Base-by-base conservation (phyloP, 2,888 invertebrate species). In the Drosophila fulvimacula region DNA sequence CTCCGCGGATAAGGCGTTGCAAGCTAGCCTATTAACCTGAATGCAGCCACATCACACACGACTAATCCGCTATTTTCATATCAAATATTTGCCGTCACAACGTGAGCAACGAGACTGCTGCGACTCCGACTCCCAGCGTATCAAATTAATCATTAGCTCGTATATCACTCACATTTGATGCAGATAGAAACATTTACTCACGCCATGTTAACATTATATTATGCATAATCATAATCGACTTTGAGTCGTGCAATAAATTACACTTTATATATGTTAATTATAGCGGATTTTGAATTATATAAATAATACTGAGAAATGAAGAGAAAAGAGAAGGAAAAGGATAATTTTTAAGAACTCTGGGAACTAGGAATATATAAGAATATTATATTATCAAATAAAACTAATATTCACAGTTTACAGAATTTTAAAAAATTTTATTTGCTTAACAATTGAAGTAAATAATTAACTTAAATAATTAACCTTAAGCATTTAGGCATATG, bases 21-120 rank as follows among this genome's bases (percentile, higher is more conserved):
- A 3, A 36, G 34, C 39, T 58, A 76, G 70, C 76, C 76, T 63
- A 76, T 76, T 76, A 76, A 76, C 80, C 80, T 61, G 76, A 69
- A 62, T 79, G 61, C 53, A 56, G 53, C 30, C 59, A 34, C 42
- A 44, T 42, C 51, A 34, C 24, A 53, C 39, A 24, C 58, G 60
- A 67, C 56, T 59, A 59, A 39, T 13, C 69, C 69, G 52, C 66
- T 65, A 68, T 52, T 65, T 51, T 51, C 53, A 70, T 52, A 69
- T 38, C 30, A 49, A 44, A 56, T 42, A 63, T 46, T 60, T 27
- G 32, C 44, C 46, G 49, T 42, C 56, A 60, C 36, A 60, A 36
- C 72, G n/a, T 17, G 46, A 21, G 60, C 41, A 48, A 39, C 34
- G 19, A 15, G 34, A 36, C 34, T 19, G 49, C 46, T 24, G 11